phyloP scores from a whole-genome alignment of 2,797 vertebrate species.

The Onychomys leucogaster region DNA sequence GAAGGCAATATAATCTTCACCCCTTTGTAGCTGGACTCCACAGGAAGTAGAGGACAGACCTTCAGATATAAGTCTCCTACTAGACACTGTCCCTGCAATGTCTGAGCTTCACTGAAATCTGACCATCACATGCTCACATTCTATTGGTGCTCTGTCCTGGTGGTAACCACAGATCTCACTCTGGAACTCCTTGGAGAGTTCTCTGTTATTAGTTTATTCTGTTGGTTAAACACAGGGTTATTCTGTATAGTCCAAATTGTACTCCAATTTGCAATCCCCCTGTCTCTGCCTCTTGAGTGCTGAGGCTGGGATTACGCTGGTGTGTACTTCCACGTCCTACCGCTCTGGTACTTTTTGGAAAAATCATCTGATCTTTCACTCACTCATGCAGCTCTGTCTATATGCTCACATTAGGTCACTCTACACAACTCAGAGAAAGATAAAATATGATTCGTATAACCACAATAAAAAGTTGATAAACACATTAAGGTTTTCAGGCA shows the following conservation, averaged over 20 bases:
- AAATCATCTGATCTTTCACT: background rate
- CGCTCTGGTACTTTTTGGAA: background rate
- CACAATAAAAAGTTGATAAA: background rate
- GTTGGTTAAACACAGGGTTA: background rate
- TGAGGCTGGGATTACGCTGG: background rate
- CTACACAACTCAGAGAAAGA: slow-evolving; percentile 28
- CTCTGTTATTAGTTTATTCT: background rate
- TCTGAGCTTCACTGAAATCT: background rate
- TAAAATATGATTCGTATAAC: background rate
- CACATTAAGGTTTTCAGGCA: slow-evolving; percentile 33
- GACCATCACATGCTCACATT: background rate
- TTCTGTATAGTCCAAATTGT: background rate
- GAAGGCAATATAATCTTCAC: background rate
- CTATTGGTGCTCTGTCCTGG: background rate
- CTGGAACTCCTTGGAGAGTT: background rate
- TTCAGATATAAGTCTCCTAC: background rate
- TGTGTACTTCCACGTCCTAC: background rate
- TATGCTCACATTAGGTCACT: background rate
- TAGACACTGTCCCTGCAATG: background rate
- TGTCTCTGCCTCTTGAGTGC: background rate
- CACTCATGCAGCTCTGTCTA: background rate
- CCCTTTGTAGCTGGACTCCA: background rate
- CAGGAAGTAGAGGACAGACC: background rate
- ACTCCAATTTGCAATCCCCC: background rate
- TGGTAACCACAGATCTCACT: background rate